Evolutionary conservation across 1,140 invertebrate genomes (phyloP).

Genomic region (Sminthurides bifidus): DNA sequence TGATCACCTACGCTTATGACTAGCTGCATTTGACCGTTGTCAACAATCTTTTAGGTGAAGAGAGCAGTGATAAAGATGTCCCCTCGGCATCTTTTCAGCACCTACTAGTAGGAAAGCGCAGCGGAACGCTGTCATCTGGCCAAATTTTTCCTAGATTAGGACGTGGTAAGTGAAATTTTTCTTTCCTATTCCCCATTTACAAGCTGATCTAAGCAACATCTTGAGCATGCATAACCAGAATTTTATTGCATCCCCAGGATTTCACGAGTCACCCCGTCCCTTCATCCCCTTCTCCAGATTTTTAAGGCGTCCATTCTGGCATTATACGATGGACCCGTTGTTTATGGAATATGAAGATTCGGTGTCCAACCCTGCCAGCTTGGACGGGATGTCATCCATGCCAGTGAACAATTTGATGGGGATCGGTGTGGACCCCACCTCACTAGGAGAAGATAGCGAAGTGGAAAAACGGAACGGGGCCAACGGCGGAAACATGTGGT

Average conservation of each 20-base stretch:
- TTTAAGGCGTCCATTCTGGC: slow-evolving; percentile 25
- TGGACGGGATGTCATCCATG: neutral
- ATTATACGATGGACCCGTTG: slow-evolving; percentile 15
- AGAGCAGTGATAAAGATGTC: no score
- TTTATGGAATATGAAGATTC: slow-evolving; percentile 26
- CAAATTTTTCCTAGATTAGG: no score
- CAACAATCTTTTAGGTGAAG: no score
- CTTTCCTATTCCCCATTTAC: neutral
- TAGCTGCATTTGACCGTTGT: no score
- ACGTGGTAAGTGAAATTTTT: no score
- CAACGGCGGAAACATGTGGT: slow-evolving; percentile 28
- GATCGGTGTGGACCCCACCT: neutral
- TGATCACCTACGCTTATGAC: no score
- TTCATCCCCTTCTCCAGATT: slow-evolving; percentile 31
- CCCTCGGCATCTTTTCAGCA: no score
- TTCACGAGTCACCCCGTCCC: slow-evolving; percentile 27
- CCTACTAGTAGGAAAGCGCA: no score
- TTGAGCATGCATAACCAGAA: neutral
- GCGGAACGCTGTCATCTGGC: no score
- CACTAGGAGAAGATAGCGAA: slow-evolving; percentile 7
- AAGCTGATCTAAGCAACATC: neutral
- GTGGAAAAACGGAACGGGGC: slow-evolving; percentile 18
- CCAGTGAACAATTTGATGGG: neutral
- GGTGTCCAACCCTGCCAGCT: neutral
- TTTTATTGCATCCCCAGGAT: slow-evolving; percentile 10